These are phyloP conservation scores for Spilarctia lutea DNA, from an alignment of 2,888 invertebrate species.

Conservation along the genomic window DNA sequence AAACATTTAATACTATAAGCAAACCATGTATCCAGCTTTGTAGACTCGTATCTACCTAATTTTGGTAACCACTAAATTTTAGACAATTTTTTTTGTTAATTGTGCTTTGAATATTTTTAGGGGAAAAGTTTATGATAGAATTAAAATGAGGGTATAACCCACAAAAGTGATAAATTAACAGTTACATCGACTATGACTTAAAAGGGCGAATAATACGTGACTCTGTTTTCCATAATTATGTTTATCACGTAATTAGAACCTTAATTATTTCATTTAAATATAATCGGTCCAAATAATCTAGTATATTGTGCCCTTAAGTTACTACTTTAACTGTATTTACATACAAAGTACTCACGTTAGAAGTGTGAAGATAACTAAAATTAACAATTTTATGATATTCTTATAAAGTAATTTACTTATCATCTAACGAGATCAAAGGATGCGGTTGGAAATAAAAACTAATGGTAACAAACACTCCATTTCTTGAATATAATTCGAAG, in stretches of 20 bases:
- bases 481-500: constrained; percentile 68
- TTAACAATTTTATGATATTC: constrained; percentile 48
- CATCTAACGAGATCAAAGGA: constrained; percentile 65
- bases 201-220: constrained; percentile 35
- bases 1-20: too few relatives aligned
- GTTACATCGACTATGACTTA: constrained; percentile 20
- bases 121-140: background rate
- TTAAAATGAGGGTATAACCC: background rate
- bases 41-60: too few relatives aligned
- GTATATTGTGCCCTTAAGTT: constrained; percentile 22
- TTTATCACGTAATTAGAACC: constrained; percentile 43
- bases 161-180: constrained; percentile 6
- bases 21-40: too few relatives aligned
- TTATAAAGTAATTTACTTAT: constrained; percentile 52
- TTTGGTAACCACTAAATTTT: too few relatives aligned
- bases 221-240: constrained; percentile 22
- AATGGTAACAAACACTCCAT: constrained; percentile 79
- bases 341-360: constrained; percentile 49
- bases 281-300: constrained; percentile 39
- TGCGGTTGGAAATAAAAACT: constrained; percentile 74
- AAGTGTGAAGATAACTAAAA: constrained; percentile 50
- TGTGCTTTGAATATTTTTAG: background rate
- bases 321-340: constrained; percentile 40
- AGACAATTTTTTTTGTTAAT: too few relatives aligned
- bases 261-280: constrained; percentile 33